Evolutionary conservation across 2,888 invertebrate genomes (phyloP).

Genomic region (Frankliniella fusca): DNA sequence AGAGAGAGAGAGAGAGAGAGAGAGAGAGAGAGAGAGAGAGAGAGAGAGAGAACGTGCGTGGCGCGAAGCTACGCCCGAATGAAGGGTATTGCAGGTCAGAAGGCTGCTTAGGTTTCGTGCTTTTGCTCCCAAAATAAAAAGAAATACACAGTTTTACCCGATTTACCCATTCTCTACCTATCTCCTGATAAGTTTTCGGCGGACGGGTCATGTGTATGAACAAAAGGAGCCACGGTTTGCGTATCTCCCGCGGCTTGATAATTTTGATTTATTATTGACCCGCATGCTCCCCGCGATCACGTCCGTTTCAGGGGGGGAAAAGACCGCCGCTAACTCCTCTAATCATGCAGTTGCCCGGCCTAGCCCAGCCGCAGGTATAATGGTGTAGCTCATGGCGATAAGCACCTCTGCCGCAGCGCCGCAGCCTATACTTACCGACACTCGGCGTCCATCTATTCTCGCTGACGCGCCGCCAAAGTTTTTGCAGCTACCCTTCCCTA

Average conservation of each 20-base stretch:
- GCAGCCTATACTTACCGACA: conserved; percentile 17
- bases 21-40: neutral
- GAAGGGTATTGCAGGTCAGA: no score
- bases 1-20: neutral
- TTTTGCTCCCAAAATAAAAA: no score
- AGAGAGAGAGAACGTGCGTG: neutral
- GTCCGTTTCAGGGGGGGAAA: neutral
- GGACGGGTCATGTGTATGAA: no score
- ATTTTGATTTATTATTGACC: neutral
- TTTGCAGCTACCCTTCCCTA: neutral
- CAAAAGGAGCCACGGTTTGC: no score
- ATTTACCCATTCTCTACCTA: no score
- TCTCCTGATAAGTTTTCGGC: no score
- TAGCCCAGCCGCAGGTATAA: neutral
- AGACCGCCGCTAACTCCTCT: neutral
- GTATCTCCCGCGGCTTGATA: neutral
- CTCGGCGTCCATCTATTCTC: neutral
- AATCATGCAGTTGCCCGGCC: neutral
- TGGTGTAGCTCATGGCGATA: neutral
- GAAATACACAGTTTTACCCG: no score
- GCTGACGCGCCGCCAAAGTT: no score
- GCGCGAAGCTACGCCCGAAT: no score
- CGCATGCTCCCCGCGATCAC: neutral
- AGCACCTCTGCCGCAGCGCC: neutral
- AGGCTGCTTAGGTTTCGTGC: no score